phyloP scores from a whole-genome alignment of 1,140 invertebrate genomes.

The Latrodectus geometricus region DNA sequence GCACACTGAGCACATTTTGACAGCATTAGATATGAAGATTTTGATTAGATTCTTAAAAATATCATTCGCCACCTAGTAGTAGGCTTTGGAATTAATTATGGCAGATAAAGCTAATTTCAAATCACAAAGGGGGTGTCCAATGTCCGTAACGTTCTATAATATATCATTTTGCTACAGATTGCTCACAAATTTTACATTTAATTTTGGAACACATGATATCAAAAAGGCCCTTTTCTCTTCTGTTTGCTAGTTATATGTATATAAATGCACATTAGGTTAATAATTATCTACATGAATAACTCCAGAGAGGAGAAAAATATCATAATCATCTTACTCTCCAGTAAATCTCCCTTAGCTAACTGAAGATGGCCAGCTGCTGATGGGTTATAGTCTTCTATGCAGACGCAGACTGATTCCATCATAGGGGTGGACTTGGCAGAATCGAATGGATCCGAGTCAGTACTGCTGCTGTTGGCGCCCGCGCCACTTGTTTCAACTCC shows the following conservation, averaged over 20 bases:
- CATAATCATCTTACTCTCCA: constrained; percentile 76
- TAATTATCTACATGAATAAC: neutral
- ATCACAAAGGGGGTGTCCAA: too few relatives aligned
- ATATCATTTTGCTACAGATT: too few relatives aligned
- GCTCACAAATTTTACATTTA: too few relatives aligned
- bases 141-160: too few relatives aligned
- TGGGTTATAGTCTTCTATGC: constrained; percentile 68
- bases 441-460: constrained; percentile 53
- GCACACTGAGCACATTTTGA: too few relatives aligned
- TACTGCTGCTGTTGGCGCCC: constrained; percentile 82
- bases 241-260: neutral
- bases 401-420: constrained; percentile 84
- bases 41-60: too few relatives aligned
- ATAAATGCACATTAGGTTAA: neutral
- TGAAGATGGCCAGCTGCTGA: constrained; percentile 62
- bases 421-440: constrained; percentile 67
- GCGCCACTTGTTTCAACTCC: constrained; percentile 83
- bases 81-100: too few relatives aligned
- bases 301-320: neutral
- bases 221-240: too few relatives aligned
- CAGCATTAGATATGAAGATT: too few relatives aligned
- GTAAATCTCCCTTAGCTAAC: constrained; percentile 82
- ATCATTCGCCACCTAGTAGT: too few relatives aligned
- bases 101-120: too few relatives aligned
- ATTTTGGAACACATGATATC: too few relatives aligned